Evolutionary conservation across 2,888 invertebrate species (phyloP), one percentile per base, ranked within the genome.

Genomic region (Blera fallax): DNA sequence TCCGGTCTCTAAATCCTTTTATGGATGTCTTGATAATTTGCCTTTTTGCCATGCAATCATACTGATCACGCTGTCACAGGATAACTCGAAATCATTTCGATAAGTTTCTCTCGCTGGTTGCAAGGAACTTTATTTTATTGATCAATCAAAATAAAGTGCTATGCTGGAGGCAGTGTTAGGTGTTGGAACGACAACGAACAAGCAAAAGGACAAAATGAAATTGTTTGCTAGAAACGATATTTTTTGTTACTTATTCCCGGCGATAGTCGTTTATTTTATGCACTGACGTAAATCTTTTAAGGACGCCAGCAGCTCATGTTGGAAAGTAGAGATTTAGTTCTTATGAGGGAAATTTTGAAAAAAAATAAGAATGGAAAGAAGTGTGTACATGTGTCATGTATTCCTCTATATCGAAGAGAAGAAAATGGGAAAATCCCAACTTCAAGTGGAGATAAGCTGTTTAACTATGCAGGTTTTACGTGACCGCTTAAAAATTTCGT

Each of bases 401-500:
- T 48, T 65, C 48, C 48, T 27, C 16, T 34, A 34, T 14, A 21
- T 52, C 11, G 16, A 52, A 29, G 52, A 21, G 48, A 16, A 48
- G 54, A 56, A 72, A 50, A 40, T 16, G 50, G 14, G 24, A 81
- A 76, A 80, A 80, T 32, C 58, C n/a, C n/a, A n/a, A n/a, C n/a
- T n/a, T n/a, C n/a, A n/a, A n/a, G n/a, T n/a, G n/a, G n/a, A n/a
- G n/a, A n/a, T n/a, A n/a, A n/a, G n/a, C n/a, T n/a, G n/a, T n/a
- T n/a, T n/a, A n/a, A n/a, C 62, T 65, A 65, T 77, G 48, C 37
- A 70, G 54, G 56, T 64, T 70, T 70, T 77, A 77, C 70, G 58
- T 65, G 76, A 34, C 43, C 70, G 50, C 24, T 82, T 65, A 34
- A 56, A 77, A 48, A 34, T 48, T 7, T 45, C 52, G 50, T 54